phyloP scores from a whole-genome alignment of 30 jellyfish, hydroid and myxozoan species.

The Chrysaora quinquecirrha region DNA sequence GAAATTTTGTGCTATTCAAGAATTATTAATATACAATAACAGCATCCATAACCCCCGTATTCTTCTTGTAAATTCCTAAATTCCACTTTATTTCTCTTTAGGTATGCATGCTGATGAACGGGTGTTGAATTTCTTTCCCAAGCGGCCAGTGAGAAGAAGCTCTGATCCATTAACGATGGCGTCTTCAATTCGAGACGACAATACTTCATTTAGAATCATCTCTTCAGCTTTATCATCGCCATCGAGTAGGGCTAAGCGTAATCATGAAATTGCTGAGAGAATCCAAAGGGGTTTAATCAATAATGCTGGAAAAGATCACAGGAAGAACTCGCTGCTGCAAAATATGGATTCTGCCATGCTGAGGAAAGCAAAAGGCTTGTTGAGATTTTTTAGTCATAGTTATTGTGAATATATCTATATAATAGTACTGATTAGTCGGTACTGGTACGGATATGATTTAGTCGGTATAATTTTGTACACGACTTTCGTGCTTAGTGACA shows the following conservation, averaged over 20 bases:
- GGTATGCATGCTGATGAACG: not conserved
- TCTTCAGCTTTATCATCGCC: conserved; percentile 23
- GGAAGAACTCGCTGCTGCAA: too few relatives aligned
- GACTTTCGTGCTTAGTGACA: too few relatives aligned
- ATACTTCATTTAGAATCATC: conserved; percentile 15
- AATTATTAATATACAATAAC: too few relatives aligned
- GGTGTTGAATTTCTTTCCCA: too few relatives aligned
- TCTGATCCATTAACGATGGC: conserved; percentile 33
- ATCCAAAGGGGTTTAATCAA: not conserved
- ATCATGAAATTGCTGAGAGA: not conserved
- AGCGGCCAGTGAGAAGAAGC: conserved; percentile 2
- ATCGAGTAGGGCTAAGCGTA: not conserved
- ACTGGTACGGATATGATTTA: too few relatives aligned
- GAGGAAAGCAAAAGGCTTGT: not conserved
- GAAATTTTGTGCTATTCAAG: too few relatives aligned
- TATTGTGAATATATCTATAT: too few relatives aligned
- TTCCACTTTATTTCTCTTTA: not conserved
- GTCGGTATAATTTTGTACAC: too few relatives aligned
- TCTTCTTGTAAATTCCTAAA: not conserved
- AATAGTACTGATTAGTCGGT: too few relatives aligned
- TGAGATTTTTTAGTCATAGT: too few relatives aligned
- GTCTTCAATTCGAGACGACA: conserved; percentile 31
- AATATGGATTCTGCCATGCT: not conserved
- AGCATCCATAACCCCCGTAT: too few relatives aligned
- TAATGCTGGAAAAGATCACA: not conserved